phyloP scores from a whole-genome alignment of 2,888 invertebrate genomes.

The Andrena praecox region DNA sequence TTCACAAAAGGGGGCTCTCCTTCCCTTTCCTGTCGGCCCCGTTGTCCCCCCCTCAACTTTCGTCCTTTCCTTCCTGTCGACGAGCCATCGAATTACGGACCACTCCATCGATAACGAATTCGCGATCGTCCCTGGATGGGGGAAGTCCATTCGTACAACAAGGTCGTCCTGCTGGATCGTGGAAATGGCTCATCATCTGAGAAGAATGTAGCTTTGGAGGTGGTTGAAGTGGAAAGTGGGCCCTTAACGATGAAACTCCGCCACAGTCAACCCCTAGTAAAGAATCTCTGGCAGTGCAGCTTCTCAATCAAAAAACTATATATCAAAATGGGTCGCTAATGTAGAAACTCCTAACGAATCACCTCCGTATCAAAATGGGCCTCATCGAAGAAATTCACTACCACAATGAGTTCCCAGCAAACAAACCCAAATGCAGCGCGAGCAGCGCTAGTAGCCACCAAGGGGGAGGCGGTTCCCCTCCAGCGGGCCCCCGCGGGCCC shows the following conservation, averaged over 20 bases:
- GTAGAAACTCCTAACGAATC: too few relatives aligned
- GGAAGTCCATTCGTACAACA: background rate
- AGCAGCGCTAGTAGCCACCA: background rate
- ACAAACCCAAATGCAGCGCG: too few relatives aligned
- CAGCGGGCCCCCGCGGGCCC: slow-evolving; percentile 37
- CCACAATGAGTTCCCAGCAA: too few relatives aligned
- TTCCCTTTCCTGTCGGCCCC: slow-evolving; percentile 46
- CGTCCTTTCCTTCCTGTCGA: slow-evolving; percentile 69
- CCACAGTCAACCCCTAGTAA: too few relatives aligned
- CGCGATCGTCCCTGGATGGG: slow-evolving; percentile 20
- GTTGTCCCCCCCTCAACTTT: slow-evolving; percentile 9
- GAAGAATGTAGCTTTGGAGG: background rate
- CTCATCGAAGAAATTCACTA: too few relatives aligned
- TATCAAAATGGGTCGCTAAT: too few relatives aligned
- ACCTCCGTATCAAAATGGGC: too few relatives aligned
- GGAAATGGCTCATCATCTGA: background rate
- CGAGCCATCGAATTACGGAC: slow-evolving; percentile 75
- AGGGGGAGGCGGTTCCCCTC: slow-evolving; percentile 4
- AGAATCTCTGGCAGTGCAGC: too few relatives aligned
- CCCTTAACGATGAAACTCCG: too few relatives aligned
- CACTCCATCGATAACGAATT: slow-evolving; percentile 70
- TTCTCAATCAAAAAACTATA: too few relatives aligned
- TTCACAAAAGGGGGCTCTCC: slow-evolving; percentile 80
- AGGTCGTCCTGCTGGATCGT: background rate
- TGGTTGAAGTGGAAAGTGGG: background rate